These are phyloP conservation scores for Drosophila ogumai DNA, from an alignment of 1,140 invertebrate genomes.

Conservation along the genomic window DNA sequence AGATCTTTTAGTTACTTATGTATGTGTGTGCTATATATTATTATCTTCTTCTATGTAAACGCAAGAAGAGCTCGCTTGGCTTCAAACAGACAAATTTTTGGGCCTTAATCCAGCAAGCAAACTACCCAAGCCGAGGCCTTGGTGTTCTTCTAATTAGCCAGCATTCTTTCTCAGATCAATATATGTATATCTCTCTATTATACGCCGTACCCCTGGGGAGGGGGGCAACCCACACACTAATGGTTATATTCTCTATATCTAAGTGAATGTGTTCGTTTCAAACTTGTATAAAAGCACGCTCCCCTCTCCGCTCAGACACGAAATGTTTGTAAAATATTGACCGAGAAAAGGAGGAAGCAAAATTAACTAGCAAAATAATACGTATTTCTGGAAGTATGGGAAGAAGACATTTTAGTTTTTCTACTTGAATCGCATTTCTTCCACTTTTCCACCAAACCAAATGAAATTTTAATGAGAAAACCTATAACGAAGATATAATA, in stretches of 20 bases:
- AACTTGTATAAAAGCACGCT: slow-evolving; percentile 59
- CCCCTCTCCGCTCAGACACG: slow-evolving; percentile 39
- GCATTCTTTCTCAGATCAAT: slow-evolving; percentile 45
- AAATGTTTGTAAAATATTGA: slow-evolving; percentile 53
- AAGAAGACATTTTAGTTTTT: slow-evolving; percentile 65
- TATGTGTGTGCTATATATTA: slow-evolving; percentile 45
- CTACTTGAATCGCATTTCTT: slow-evolving; percentile 81
- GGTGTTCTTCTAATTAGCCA: slow-evolving; percentile 26
- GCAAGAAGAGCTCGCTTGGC: slow-evolving; percentile 32
- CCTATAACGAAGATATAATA: slow-evolving; percentile 18
- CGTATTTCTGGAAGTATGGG: slow-evolving; percentile 19
- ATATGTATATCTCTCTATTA: slow-evolving; percentile 20
- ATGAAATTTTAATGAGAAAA: slow-evolving; percentile 21
- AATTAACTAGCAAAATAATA: slow-evolving; percentile 32
- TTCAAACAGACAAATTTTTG: slow-evolving; percentile 28
- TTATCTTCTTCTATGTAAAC: slow-evolving; percentile 22
- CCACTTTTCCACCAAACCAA: slow-evolving; percentile 52
- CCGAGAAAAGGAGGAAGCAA: not conserved
- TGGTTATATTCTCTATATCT: slow-evolving; percentile 32
- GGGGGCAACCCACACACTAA: slow-evolving; percentile 32
- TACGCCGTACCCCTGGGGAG: slow-evolving; percentile 38
- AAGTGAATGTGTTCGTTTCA: slow-evolving; percentile 60
- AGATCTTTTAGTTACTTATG: slow-evolving; percentile 41
- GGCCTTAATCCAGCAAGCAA: slow-evolving; percentile 30
- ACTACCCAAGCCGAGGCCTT: slow-evolving; percentile 39